These are phyloP conservation scores for Nipponacmea schrenckii DNA, from an alignment of 2,888 invertebrate species.

Conservation along the genomic window DNA sequence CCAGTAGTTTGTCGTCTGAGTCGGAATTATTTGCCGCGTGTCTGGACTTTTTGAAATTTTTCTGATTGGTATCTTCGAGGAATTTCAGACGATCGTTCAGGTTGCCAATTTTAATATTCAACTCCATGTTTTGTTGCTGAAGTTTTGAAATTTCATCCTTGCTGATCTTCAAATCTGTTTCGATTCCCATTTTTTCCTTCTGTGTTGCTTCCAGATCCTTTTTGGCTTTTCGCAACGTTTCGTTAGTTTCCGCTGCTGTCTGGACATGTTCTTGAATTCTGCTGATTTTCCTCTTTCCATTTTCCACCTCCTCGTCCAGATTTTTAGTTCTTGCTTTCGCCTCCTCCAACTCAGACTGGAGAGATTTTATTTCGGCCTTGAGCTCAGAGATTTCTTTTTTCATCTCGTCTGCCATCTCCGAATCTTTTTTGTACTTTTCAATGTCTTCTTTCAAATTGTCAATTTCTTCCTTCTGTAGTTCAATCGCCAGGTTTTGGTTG, in stretches of 20 bases:
- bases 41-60: conserved; percentile 20
- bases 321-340: conserved; percentile 31
- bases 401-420: conserved; percentile 15
- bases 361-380: conserved; percentile 25
- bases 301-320: conserved; percentile 37
- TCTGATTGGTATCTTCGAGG: conserved; percentile 44
- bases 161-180: conserved; percentile 36
- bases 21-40: conserved; percentile 15
- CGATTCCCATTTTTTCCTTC: not conserved
- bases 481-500: conserved; percentile 14
- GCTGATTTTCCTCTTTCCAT: conserved; percentile 35
- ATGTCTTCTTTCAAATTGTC: conserved; percentile 24
- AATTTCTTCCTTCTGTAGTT: conserved; percentile 30
- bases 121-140: conserved; percentile 43
- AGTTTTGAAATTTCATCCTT: conserved; percentile 34
- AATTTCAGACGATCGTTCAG: conserved; percentile 39
- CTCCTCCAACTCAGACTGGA: conserved; percentile 37
- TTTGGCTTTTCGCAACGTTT: conserved; percentile 12
- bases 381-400: conserved; percentile 26
- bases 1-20: conserved; percentile 23
- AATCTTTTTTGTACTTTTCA: conserved; percentile 21
- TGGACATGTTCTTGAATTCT: conserved; percentile 20
- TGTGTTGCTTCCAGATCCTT: conserved; percentile 18
- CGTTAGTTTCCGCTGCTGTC: conserved; percentile 12
- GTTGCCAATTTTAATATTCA: conserved; percentile 42